Conservation (phyloP, 2,888 invertebrate species). For the Melieria crassipennis region DNA sequence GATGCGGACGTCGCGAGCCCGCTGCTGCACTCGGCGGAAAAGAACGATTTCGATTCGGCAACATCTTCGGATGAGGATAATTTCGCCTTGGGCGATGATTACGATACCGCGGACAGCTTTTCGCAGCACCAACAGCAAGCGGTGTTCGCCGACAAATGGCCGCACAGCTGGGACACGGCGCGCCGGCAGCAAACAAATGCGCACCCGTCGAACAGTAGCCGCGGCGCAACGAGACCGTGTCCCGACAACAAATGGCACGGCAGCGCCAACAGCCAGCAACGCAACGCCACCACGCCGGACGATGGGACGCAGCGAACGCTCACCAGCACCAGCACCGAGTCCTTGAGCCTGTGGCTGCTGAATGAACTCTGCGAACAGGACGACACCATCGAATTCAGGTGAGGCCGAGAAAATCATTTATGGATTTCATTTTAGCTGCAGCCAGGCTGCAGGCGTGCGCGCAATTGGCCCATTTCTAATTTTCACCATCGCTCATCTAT, state of each 20-base stretch:
- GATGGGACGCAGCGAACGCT: background rate
- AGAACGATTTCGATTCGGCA: slow-evolving; percentile 25
- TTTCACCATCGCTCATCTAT: background rate
- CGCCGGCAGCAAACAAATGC: slow-evolving; percentile 36
- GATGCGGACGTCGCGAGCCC: slow-evolving; percentile 5
- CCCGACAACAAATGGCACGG: slow-evolving; percentile 52
- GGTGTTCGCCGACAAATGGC: slow-evolving; percentile 17
- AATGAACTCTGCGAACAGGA: slow-evolving; percentile 54
- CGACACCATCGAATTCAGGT: slow-evolving; percentile 56
- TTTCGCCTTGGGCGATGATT: slow-evolving; percentile 22
- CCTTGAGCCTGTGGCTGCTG: slow-evolving; percentile 51
- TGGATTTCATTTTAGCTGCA: slow-evolving; percentile 1
- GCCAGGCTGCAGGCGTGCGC: background rate
- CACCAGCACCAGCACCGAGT: slow-evolving; percentile 34
- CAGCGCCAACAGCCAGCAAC: slow-evolving; percentile 37
- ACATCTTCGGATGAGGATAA: slow-evolving; percentile 36
- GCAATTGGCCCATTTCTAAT: background rate
- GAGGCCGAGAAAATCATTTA: slow-evolving; percentile 28
- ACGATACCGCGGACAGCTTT: slow-evolving; percentile 10
- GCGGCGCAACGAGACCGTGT: slow-evolving; percentile 42
- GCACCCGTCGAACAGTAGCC: slow-evolving; percentile 28
- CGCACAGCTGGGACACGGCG: slow-evolving; percentile 23
- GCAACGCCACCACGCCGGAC: background rate
- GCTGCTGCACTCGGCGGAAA: slow-evolving; percentile 1
- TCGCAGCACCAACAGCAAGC: slow-evolving; percentile 23